Base-by-base conservation (phyloP, 2,888 invertebrate genomes). In the Nymphalis c-album region DNA sequence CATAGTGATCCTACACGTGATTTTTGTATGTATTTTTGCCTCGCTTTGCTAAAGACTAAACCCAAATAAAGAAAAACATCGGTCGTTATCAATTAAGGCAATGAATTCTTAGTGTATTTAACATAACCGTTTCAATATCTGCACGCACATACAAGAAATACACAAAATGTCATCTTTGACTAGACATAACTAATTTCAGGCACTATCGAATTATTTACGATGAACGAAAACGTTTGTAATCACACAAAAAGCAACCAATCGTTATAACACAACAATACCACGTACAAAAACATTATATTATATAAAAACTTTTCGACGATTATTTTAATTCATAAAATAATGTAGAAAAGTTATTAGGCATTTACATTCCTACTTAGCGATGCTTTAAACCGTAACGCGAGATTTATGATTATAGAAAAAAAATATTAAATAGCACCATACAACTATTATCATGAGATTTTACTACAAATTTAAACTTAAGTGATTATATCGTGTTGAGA, bases 291-390 rank as follows among this genome's bases (percentile, higher is more conserved):
- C 46, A 47, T 64, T 55, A 55, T 17, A 17, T 31, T 22, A n/a
- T n/a, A n/a, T n/a, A 6, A 63, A 48, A 22, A 69, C 59, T 64
- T 61, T 50, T 68, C 67, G 35, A 53, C 40, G 51, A 69, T 63
- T 70, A 70, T 69, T 69, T 69, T 53, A 70, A 16, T n/a, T 13
- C 68, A 74, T 55, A 73, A 73, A 74, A 70, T 57, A 67, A 72
- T 50, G 63, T 71, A 73, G 65, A 74, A 74, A 73, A 74, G 63
- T 71, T 58, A 75, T 60, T 67, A 64, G 69, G 73, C 73, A 69
- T 72, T 70, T 58, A 35, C 8, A 35, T n/a, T 35, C 22, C 17
- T 53, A 40, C 7, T 18, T 40, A 26, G 6, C 16, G 35, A 62
- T 61, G 55, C 63, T 65, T 70, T 65, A 68, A 60, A 71, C 58